Percentiles rank a stretch among this genome's conserved stretches.
Conservation (phyloP, 2,113 vertebrate species). For the Echinops telfairi region DNA sequence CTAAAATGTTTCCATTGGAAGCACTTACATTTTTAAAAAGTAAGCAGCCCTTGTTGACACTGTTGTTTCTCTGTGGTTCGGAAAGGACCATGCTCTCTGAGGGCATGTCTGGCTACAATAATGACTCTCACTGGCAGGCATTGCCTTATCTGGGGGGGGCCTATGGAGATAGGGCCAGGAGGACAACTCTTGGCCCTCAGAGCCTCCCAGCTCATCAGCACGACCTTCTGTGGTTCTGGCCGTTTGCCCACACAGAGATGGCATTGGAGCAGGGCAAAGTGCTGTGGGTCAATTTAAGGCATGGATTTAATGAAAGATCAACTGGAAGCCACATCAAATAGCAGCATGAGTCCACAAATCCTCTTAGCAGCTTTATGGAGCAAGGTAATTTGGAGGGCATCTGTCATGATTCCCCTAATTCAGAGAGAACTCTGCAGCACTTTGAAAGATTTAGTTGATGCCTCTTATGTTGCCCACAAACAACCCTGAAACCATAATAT, state of each 20-base stretch:
- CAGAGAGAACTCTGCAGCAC: not conserved
- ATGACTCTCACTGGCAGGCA: conserved; percentile 49
- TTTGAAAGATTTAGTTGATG: not conserved
- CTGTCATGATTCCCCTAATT: conserved; percentile 43
- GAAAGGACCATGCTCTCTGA: not conserved
- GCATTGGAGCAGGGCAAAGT: not conserved
- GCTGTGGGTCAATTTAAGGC: conserved; percentile 48
- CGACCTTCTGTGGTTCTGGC: conserved; percentile 66
- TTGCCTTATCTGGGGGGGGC: not conserved
- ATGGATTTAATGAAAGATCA: conserved; percentile 66
- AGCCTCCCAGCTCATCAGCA: conserved; percentile 13
- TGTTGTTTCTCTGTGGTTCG: conserved; percentile 48
- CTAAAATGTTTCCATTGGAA: conserved; percentile 51
- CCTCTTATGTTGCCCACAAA: not conserved
- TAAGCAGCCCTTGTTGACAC: not conserved
- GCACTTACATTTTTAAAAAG: not conserved
- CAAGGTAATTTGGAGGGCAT: conserved; percentile 67
- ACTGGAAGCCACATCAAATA: conserved; percentile 71
- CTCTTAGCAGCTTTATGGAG: conserved; percentile 1
- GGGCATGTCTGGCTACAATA: conserved; percentile 65
- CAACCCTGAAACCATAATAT: not conserved
- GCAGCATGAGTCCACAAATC: conserved; percentile 63
- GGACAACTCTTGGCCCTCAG: not conserved
- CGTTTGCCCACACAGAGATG: conserved; percentile 44
- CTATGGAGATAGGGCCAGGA: not conserved